phyloP scores from a whole-genome alignment of 2,888 invertebrate genomes.

The Cosmia pyralina region DNA sequence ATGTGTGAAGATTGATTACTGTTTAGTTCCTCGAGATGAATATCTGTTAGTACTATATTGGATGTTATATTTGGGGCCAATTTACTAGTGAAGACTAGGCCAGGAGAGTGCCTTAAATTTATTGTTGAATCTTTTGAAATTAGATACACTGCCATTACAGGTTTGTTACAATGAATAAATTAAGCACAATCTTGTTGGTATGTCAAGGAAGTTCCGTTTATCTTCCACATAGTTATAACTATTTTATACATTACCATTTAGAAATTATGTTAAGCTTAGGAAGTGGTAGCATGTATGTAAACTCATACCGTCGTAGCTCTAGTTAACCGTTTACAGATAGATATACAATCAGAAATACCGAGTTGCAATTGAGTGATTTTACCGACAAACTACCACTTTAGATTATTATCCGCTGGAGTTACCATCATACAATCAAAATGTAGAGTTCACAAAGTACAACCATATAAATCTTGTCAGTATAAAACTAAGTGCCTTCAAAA shows the following conservation, averaged over 20 bases:
- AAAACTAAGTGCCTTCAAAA: constrained; percentile 89
- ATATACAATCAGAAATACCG: constrained; percentile 32
- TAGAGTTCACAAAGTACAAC: constrained; percentile 87
- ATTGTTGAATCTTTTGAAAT: constrained; percentile 74
- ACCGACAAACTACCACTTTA: constrained; percentile 77
- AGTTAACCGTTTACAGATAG: constrained; percentile 23
- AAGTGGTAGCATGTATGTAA: constrained; percentile 74
- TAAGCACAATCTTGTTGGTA: constrained; percentile 76
- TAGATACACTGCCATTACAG: constrained; percentile 80
- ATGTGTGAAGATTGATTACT: constrained; percentile 75
- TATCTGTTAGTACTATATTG: constrained; percentile 74
- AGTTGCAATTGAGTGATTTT: constrained; percentile 75
- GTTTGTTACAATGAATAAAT: constrained; percentile 66
- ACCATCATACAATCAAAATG: constrained; percentile 89
- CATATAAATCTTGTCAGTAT: constrained; percentile 87
- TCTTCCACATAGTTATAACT: constrained; percentile 87
- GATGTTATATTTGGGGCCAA: constrained; percentile 82
- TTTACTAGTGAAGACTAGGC: constrained; percentile 71
- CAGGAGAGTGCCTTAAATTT: constrained; percentile 84
- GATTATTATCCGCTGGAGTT: constrained; percentile 85
- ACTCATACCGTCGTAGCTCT: constrained; percentile 67
- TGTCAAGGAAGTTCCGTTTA: constrained; percentile 78
- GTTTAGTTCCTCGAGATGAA: constrained; percentile 82
- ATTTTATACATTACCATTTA: constrained; percentile 89
- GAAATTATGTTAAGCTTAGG: constrained; percentile 83